Conservation (phyloP, 1,140 invertebrate species). For the Drosophila bifasciata region DNA sequence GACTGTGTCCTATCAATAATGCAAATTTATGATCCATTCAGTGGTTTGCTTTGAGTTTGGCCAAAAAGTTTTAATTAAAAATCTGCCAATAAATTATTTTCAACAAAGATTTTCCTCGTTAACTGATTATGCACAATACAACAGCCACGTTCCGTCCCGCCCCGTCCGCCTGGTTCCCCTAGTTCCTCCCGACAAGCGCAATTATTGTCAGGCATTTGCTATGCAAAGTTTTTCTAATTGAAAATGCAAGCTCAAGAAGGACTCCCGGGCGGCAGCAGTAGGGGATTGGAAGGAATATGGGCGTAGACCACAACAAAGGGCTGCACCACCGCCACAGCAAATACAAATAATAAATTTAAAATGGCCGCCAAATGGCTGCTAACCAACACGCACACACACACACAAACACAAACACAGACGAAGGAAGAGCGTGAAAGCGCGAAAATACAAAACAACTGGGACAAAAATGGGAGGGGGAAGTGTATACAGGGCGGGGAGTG, state of each 20-base stretch:
- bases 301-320: constrained; percentile 54
- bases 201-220: constrained; percentile 76
- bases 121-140: constrained; percentile 81
- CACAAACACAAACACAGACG: constrained; percentile 15
- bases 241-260: constrained; percentile 75
- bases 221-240: constrained; percentile 80
- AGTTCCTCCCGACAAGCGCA: constrained; percentile 54
- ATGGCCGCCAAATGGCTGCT: constrained; percentile 71
- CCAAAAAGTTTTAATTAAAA: constrained; percentile 75
- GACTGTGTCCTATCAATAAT: constrained; percentile 42
- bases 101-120: constrained; percentile 80
- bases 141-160: constrained; percentile 21
- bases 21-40: constrained; percentile 66
- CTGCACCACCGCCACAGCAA: constrained; percentile 60
- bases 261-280: neutral
- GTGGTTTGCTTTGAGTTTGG: constrained; percentile 40
- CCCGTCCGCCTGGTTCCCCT: neutral
- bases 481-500: neutral
- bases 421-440: constrained; percentile 72
- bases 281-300: constrained; percentile 22
- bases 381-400: constrained; percentile 43
- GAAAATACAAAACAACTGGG: constrained; percentile 73
- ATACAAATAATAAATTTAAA: constrained; percentile 80
- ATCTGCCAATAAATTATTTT: constrained; percentile 81
- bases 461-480: constrained; percentile 27